Evolutionary conservation across 2,797 vertebrate genomes (phyloP).

Genomic region (Microctenopoma stevenorrisi): DNA sequence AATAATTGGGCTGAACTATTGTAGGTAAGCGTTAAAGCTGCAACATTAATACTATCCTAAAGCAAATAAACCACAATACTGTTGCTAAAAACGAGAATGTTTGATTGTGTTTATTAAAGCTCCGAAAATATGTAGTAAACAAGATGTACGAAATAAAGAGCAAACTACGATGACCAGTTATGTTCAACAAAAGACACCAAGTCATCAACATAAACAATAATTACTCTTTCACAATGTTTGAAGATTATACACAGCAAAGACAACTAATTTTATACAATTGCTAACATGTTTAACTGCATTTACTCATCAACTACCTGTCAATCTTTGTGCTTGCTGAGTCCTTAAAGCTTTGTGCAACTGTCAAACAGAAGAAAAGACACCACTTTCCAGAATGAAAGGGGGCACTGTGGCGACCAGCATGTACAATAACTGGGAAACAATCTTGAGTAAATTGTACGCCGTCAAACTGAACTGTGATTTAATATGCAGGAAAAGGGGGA

Average conservation of each 20-base stretch:
- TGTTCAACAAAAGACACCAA: constrained; percentile 29
- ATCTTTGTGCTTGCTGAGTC: constrained; percentile 42
- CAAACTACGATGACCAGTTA: constrained; percentile 18
- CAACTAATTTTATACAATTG: constrained; percentile 39
- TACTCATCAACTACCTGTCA: constrained; percentile 52
- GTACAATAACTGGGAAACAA: constrained; percentile 67
- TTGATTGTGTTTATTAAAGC: constrained; percentile 2
- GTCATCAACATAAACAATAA: constrained; percentile 52
- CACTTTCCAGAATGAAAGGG: constrained; percentile 48
- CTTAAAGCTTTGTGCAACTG: constrained; percentile 53
- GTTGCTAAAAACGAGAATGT: background rate
- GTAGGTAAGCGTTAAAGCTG: constrained; percentile 16
- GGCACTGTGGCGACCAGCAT: constrained; percentile 42
- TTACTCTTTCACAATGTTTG: constrained; percentile 47
- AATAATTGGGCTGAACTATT: constrained; percentile 44
- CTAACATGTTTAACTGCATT: constrained; percentile 37
- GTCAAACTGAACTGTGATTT: constrained; percentile 62
- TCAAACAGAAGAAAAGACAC: constrained; percentile 54
- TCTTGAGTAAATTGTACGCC: constrained; percentile 71
- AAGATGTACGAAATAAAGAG: constrained; percentile 23
- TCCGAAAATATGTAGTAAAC: constrained; percentile 13
- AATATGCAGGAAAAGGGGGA: constrained; percentile 50
- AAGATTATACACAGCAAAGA: constrained; percentile 39
- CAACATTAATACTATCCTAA: constrained; percentile 20
- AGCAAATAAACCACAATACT: constrained; percentile 14